Evolutionary conservation across 2,113 vertebrate species (phyloP).

Genomic region (Machaerirhynchus nigripectus): DNA sequence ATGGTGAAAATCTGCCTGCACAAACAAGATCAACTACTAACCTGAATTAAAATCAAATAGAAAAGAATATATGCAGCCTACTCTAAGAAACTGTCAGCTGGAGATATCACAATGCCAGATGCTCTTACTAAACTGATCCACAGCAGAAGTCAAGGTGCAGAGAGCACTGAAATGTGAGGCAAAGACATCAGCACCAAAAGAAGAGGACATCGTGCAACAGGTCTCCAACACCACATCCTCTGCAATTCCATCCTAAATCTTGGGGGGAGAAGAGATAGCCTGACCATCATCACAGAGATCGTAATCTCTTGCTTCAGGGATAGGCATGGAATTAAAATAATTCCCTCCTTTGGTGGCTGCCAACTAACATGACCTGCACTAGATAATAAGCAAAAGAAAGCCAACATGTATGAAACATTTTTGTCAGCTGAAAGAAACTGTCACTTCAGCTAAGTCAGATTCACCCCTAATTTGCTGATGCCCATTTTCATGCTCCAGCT

Average conservation of each 20-base stretch:
- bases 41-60: not conserved
- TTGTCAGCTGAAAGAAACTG: conserved; percentile 3
- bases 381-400: not conserved
- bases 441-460: not conserved
- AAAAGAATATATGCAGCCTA: not conserved
- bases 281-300: not conserved
- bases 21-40: not conserved
- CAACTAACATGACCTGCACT: not conserved
- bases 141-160: not conserved
- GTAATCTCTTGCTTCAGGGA: not conserved
- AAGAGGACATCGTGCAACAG: not conserved
- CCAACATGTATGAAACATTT: not conserved
- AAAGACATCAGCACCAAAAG: fast-evolving
- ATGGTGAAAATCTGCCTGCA: not conserved
- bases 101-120: not conserved
- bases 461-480: not conserved
- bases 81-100: not conserved
- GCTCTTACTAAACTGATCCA: not conserved
- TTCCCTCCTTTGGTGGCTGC: not conserved
- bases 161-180: fast-evolving
- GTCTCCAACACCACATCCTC: not conserved
- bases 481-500: not conserved
- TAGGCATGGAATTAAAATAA: not conserved
- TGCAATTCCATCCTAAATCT: not conserved
- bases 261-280: not conserved